Evolutionary conservation across 1,140 invertebrate species (phyloP), one percentile per base, ranked within the genome.

Genomic region (Sycobia sp.): DNA sequence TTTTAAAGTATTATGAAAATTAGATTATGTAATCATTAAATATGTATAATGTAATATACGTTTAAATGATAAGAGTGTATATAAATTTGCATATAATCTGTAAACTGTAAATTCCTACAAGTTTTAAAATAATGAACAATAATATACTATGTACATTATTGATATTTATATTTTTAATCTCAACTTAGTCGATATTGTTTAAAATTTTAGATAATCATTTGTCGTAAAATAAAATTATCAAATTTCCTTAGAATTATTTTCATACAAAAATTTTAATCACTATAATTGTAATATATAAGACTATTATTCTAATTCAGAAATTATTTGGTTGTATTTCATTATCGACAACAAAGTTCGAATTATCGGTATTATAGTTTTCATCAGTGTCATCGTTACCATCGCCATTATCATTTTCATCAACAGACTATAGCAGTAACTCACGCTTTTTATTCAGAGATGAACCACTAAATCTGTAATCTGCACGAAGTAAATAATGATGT

Each of bases 381-480:
- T 47, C 29, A 53, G 10, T 16, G 22, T 49, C 0, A 3, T 27
- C 25, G 44, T 46, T 22, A 47, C 34, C 11, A 46, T 46, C 4
- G 10, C 14, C 11, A 49, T 47, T 14, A 20, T 14, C 16, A 23
- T 58, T 11, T 3, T 20, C 13, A 34, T 53, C 20, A 60, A 20
- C 3, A 54, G 14, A 44, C 36, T 7, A 14, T 47, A 38, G 13
- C 16, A 34, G 27, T 18, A 53, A 22, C 14, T 53, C 14, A 36
- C 38, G 50, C 50, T 47, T 62, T 46, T 27, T 44, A 23, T 55
- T 38, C 11, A n/a, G n/a, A n/a, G n/a, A n/a, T n/a, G n/a, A n/a
- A 14, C 38, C 11, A 34, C 25, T n/a, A 20, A 43, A 14, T 46
- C 16, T 10, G 14, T 55, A 38, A 29, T 46, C 3, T 39, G 22